These are phyloP conservation scores for Dendrocincla fuliginosa DNA, from an alignment of 2,797 vertebrate species.

Conservation along the genomic window DNA sequence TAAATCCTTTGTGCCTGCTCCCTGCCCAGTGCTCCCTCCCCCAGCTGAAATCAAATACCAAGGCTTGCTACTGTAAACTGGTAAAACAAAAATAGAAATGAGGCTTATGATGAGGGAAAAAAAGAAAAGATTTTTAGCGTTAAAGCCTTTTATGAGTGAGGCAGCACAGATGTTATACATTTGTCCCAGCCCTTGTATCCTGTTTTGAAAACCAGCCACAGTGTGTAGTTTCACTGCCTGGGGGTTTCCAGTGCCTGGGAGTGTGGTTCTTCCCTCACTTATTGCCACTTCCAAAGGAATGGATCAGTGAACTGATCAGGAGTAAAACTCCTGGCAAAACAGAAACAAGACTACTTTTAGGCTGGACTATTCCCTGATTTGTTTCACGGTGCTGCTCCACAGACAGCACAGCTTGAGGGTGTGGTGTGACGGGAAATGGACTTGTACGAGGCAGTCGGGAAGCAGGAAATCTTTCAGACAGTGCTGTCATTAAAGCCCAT, in stretches of 20 bases:
- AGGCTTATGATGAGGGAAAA: background rate
- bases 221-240: background rate
- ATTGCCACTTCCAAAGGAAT: background rate
- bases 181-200: background rate
- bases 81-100: constrained; percentile 1
- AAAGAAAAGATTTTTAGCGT: background rate
- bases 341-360: background rate
- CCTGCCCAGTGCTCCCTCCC: background rate
- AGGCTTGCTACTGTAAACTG: background rate
- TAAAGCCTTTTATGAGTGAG: constrained; percentile 4
- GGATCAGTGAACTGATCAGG: background rate
- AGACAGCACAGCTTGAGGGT: background rate
- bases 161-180: constrained; percentile 17
- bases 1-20: background rate
- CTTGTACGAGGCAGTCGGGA: background rate
- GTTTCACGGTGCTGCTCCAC: background rate
- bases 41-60: background rate
- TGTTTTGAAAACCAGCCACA: constrained; percentile 29
- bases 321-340: background rate
- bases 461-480: constrained; percentile 24
- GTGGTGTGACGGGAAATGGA: background rate
- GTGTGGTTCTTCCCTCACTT: background rate
- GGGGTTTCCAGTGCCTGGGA: background rate
- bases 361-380: background rate
- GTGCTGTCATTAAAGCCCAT: background rate